phyloP scores from a whole-genome alignment of 2,797 vertebrate genomes.

The Cygnus olor region DNA sequence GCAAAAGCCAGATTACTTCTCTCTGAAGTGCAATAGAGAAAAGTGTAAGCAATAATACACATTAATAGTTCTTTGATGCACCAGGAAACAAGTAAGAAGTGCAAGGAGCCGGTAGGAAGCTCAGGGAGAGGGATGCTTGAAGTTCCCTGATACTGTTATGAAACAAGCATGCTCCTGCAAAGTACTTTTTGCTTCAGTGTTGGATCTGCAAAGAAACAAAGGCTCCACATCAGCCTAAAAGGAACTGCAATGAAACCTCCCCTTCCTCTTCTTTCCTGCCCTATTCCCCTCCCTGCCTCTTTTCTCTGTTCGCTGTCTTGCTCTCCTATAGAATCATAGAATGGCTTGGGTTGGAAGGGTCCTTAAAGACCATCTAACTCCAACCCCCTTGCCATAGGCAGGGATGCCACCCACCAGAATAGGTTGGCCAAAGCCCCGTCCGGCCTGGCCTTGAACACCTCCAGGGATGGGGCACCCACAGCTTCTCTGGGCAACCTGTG shows the following conservation, averaged over 20 bases:
- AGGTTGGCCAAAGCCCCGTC: no score
- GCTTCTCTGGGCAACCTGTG: no score
- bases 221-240: not conserved
- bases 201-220: not conserved
- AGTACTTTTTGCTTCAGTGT: not conserved
- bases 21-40: not conserved
- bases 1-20: not conserved
- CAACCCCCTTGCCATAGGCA: no score
- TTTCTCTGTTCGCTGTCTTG: not conserved
- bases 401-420: no score
- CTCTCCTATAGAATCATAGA: not conserved
- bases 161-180: not conserved
- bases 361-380: no score
- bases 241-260: not conserved
- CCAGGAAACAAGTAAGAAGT: not conserved
- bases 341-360: no score
- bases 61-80: not conserved
- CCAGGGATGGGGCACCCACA: no score
- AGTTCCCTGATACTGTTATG: not conserved
- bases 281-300: not conserved
- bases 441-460: no score
- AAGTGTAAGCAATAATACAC: not conserved
- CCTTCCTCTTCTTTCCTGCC: not conserved
- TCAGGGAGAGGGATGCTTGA: not conserved
- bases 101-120: not conserved